phyloP scores from a whole-genome alignment of 2,113 vertebrate genomes.

The Poecile atricapillus region DNA sequence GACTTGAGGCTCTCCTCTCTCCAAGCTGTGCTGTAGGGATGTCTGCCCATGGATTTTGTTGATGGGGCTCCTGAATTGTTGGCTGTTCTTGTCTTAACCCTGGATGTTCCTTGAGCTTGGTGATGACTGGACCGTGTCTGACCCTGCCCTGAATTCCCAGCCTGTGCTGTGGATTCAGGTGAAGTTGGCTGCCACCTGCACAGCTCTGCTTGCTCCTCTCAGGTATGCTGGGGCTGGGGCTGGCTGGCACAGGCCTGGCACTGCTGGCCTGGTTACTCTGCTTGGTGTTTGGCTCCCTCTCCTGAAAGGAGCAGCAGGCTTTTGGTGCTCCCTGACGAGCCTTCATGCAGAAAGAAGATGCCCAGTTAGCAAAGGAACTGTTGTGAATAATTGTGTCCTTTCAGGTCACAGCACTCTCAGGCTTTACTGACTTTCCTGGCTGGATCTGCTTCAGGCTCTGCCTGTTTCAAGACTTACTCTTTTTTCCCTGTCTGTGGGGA shows the following conservation, averaged over 20 bases:
- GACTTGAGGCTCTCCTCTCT: fast-evolving
- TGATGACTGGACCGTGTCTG: neutral
- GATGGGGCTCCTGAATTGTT: neutral
- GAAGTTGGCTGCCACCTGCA: neutral
- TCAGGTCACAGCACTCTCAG: neutral
- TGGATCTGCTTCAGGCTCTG: neutral
- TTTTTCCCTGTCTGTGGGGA: neutral
- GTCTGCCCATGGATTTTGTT: fast-evolving
- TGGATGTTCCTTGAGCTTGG: neutral
- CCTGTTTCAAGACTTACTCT: neutral
- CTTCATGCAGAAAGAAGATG: neutral
- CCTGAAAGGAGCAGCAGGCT: neutral
- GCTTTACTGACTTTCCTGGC: neutral
- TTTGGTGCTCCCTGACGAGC: neutral
- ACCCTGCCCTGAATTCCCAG: neutral
- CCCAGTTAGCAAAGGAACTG: neutral
- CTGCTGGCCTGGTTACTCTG: neutral
- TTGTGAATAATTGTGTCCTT: neutral
- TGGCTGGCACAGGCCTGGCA: neutral
- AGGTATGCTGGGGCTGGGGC: neutral
- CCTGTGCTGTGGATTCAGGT: neutral
- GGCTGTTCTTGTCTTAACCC: neutral
- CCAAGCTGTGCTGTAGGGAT: fast-evolving
- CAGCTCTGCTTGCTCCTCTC: neutral
- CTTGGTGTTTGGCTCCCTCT: neutral